Base-by-base conservation (phyloP, 23 tunicate species). In the Halocynthia aurantium region DNA sequence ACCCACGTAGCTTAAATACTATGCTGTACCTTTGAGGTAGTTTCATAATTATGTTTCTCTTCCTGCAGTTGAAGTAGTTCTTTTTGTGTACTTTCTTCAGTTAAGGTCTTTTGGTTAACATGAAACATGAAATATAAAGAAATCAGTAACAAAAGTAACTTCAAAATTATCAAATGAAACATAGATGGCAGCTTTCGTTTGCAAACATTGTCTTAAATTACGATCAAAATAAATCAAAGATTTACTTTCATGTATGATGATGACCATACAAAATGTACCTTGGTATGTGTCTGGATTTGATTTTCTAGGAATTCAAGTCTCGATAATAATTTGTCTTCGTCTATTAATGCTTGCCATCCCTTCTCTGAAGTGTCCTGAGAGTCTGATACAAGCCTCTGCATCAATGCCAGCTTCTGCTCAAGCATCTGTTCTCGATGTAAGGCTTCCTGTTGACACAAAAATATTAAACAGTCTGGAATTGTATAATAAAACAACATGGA, bases 371-470 rank as follows among this genome's bases (percentile, higher is more conserved):
- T 86, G 49, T 92, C 98, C 40, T 86, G 91, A 7, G 89, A 82
- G 58, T 70, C 81, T 5, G 77, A 71, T 8, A 92, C 82, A 0
- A 82, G 72, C 15, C 98, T 73, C 66, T 92, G 98, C 18, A 92
- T 87, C 8, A 92, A 76, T 18, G 90, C 98, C n/a, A 92, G 87
- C 76, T 92, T 92, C 72, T 92, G 98, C 61, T 92, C 98, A 22
- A 92, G 80, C 98, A 92, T 92, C 66, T 92, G 98, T 62, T 92
- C 98, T 8, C 98, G 78, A 53, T 92, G 98, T 18, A 92, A 40
- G 8, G 98, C 98, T 69, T 92, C 98, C 92, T 92, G 84, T 40
- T 20, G 68, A 31, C 44, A 31, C 44, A 31, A 31, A 31, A 31
- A 31, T 31, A 31, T 31, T 31, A 1, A 31, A 31, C 2, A 31